phyloP scores from a whole-genome alignment of 1,140 invertebrate species.

The Linepithema humile region DNA sequence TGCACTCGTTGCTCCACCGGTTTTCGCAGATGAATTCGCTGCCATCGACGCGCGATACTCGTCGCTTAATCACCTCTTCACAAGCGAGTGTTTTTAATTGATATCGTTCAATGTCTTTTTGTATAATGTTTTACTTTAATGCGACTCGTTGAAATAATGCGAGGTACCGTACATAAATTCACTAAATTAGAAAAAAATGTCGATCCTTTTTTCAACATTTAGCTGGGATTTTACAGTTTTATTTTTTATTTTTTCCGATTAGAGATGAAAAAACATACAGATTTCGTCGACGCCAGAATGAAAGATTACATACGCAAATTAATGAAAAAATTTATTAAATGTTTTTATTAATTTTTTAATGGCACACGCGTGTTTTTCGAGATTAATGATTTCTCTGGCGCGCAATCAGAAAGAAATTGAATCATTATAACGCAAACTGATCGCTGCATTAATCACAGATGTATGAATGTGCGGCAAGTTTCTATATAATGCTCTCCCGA shows the following conservation, averaged over 20 bases:
- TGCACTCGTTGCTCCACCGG: slow-evolving; percentile 12
- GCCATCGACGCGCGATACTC: not conserved
- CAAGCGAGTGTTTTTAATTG: not conserved
- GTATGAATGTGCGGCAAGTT: slow-evolving; percentile 17
- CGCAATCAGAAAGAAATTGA: slow-evolving; percentile 11
- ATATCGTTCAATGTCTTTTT: not conserved
- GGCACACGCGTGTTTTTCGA: not conserved
- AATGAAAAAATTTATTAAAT: not conserved
- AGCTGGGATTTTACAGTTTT: not conserved
- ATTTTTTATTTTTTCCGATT: not conserved
- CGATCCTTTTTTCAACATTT: not conserved
- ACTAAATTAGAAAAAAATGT: too few relatives aligned
- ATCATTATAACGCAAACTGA: slow-evolving; percentile 4
- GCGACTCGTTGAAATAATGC: not conserved
- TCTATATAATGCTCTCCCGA: not conserved
- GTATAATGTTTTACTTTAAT: too few relatives aligned
- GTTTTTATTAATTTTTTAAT: not conserved
- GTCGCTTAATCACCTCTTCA: not conserved
- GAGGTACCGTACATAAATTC: too few relatives aligned
- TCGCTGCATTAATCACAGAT: slow-evolving; percentile 16
- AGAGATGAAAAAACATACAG: not conserved
- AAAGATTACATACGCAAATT: not conserved
- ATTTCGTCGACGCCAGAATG: not conserved
- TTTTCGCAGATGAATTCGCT: not conserved
- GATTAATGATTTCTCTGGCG: not conserved